These are phyloP conservation scores for Nebria ingens DNA, from an alignment of 1,140 invertebrate species.

Conservation along the genomic window DNA sequence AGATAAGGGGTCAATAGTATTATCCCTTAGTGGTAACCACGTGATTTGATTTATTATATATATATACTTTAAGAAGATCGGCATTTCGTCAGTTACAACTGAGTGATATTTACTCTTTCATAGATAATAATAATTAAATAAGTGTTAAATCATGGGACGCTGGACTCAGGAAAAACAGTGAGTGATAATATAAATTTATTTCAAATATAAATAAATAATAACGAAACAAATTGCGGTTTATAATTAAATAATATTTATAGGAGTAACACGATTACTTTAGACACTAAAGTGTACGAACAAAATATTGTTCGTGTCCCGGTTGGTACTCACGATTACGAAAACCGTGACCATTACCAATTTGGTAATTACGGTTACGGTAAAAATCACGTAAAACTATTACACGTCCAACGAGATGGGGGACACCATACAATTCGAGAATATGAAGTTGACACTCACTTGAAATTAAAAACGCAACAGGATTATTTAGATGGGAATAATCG, in stretches of 20 bases:
- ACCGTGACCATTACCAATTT: slow-evolving; percentile 41
- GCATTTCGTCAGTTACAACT: not conserved
- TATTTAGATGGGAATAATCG: slow-evolving; percentile 54
- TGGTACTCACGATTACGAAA: slow-evolving; percentile 16
- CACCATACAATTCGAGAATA: slow-evolving; percentile 59
- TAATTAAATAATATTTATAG: not conserved
- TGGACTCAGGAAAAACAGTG: not conserved
- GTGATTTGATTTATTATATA: not conserved
- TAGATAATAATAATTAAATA: not conserved
- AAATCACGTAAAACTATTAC: slow-evolving; percentile 57
- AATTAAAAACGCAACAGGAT: slow-evolving; percentile 55
- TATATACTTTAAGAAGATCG: not conserved
- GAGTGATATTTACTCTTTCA: not conserved
- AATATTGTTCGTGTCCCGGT: not conserved
- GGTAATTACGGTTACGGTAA: slow-evolving; percentile 63
- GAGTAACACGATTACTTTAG: not conserved
- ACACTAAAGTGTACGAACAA: not conserved
- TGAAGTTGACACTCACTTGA: slow-evolving; percentile 60
- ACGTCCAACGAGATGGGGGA: slow-evolving; percentile 51
- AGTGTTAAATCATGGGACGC: not conserved
- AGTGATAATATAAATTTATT: not conserved
- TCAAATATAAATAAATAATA: too few species aligned
- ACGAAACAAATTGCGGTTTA: not conserved
- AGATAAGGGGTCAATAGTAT: not conserved
- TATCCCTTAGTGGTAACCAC: not conserved